Evolutionary conservation across 2,797 vertebrate genomes (phyloP).

Genomic region (Allobates femoralis): DNA sequence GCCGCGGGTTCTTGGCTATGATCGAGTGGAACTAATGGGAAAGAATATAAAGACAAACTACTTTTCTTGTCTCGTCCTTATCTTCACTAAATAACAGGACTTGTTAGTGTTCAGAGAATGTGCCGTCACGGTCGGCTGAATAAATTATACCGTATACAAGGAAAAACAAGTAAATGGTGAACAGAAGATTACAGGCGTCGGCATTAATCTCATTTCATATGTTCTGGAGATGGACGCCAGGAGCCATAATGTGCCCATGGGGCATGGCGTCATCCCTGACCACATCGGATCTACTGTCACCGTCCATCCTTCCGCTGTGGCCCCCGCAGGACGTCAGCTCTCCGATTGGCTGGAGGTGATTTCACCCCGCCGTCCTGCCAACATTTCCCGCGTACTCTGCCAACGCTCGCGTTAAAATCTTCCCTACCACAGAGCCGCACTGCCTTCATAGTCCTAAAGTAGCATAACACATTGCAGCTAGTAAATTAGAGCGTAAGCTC

Average conservation of each 20-base stretch:
- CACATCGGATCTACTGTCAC: slow-evolving; percentile 14
- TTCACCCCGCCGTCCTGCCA: slow-evolving; percentile 46
- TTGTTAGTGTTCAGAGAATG: neutral
- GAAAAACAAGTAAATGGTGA: slow-evolving; percentile 16
- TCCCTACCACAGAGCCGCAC: slow-evolving; percentile 33
- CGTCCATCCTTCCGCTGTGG: slow-evolving; percentile 17
- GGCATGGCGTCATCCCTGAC: slow-evolving; percentile 51
- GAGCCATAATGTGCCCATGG: neutral
- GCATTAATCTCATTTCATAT: slow-evolving; percentile 12
- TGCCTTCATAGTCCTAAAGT: neutral
- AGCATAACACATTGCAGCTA: neutral
- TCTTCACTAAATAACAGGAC: neutral
- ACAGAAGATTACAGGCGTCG: slow-evolving; percentile 5
- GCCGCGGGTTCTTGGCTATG: neutral
- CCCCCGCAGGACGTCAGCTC: slow-evolving; percentile 16
- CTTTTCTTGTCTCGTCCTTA: neutral
- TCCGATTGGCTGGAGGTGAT: slow-evolving; percentile 54
- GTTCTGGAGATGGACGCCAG: neutral
- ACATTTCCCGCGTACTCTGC: slow-evolving; percentile 4
- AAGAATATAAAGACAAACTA: neutral
- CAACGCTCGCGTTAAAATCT: slow-evolving; percentile 35
- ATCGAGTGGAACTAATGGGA: neutral
- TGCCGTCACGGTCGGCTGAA: neutral
- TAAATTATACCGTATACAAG: neutral
- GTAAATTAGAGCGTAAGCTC: slow-evolving; percentile 36